Percentiles rank a stretch among this genome's conserved stretches.
Conservation (phyloP, 2,888 invertebrate species). For the Epiblema foenella region DNA sequence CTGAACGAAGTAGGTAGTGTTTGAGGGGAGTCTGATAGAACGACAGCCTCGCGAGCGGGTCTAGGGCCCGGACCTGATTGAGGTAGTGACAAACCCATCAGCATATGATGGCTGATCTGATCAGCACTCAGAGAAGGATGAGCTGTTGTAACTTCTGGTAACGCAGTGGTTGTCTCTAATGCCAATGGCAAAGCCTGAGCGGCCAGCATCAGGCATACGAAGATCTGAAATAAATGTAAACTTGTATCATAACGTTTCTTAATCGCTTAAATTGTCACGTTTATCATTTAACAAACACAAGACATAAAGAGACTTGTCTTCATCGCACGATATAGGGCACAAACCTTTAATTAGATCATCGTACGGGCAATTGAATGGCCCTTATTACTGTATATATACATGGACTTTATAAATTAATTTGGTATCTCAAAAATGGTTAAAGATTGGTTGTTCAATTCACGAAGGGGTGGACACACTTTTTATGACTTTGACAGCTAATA, state of each 20-base stretch:
- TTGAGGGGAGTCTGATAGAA: neutral
- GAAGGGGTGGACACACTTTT: too few species aligned
- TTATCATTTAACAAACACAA: neutral
- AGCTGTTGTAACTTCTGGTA: neutral
- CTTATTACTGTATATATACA: too few species aligned
- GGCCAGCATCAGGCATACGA: constrained; percentile 1
- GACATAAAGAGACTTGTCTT: neutral
- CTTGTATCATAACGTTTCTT: too few species aligned
- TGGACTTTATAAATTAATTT: too few species aligned
- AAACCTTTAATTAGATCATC: too few species aligned
- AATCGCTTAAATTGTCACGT: too few species aligned
- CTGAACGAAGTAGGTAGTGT: neutral
- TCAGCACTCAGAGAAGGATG: neutral
- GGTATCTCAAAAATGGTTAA: too few species aligned
- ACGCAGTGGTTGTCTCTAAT: neutral
- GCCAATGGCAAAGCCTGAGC: neutral
- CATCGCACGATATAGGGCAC: neutral
- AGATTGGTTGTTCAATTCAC: too few species aligned
- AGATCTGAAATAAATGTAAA: neutral
- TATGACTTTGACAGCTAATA: too few species aligned
- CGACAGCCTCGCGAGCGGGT: neutral
- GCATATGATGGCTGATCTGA: neutral
- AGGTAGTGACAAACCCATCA: neutral
- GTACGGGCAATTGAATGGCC: too few species aligned
- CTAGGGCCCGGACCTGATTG: neutral